Evolutionary conservation across 2,888 invertebrate genomes (phyloP).

Genomic region (Apodemia duryi): DNA sequence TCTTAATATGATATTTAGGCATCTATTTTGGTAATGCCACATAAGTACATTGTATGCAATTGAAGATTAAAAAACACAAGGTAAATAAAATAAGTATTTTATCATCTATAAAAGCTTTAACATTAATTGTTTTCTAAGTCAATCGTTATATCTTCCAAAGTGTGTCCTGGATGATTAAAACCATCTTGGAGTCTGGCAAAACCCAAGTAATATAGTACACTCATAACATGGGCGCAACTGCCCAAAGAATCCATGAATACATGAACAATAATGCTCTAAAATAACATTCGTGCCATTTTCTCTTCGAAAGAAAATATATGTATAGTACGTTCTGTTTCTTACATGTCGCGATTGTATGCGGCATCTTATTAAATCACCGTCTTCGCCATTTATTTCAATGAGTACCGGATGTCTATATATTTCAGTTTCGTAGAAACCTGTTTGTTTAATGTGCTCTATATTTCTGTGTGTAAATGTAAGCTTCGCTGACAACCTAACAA

Average conservation of each 20-base stretch:
- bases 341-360: not conserved
- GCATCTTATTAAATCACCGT: slow-evolving; percentile 6
- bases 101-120: not conserved
- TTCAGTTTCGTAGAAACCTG: not conserved
- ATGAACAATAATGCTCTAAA: slow-evolving; percentile 4
- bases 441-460: slow-evolving; percentile 3
- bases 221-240: slow-evolving; percentile 1
- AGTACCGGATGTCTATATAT: not conserved
- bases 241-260: not conserved
- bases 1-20: slow-evolving; percentile 4
- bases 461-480: too few species aligned
- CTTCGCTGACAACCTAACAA: too few species aligned
- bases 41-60: too few species aligned
- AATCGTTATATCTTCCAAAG: not conserved
- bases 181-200: slow-evolving; percentile 1
- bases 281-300: not conserved
- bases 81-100: too few species aligned
- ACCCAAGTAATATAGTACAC: not conserved
- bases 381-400: not conserved
- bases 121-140: not conserved
- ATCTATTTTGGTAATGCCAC: not conserved
- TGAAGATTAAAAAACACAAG: too few species aligned
- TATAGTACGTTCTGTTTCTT: not conserved
- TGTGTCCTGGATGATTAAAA: not conserved
- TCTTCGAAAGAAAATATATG: not conserved